Conservation (phyloP, 1,140 invertebrate genomes). For the Heliconius nattereri region DNA sequence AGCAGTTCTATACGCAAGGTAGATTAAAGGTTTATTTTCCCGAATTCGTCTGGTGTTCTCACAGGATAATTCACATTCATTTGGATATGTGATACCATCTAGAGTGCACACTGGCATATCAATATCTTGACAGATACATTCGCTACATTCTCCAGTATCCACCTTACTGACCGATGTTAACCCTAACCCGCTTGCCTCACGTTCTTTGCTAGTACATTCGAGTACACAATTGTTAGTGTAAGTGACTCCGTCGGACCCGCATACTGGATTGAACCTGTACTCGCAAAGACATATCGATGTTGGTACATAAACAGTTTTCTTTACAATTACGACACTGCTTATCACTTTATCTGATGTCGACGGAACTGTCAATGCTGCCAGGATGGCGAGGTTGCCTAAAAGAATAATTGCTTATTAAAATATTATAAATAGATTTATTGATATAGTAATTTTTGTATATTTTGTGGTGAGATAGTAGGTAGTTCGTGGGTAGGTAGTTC, state of each 20-base stretch:
- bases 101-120: constrained; percentile 76
- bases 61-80: constrained; percentile 52
- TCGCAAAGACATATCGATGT: constrained; percentile 36
- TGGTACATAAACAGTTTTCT: constrained; percentile 20
- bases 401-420: background rate
- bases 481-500: too few species aligned
- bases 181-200: background rate
- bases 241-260: constrained; percentile 45
- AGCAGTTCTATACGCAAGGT: constrained; percentile 47
- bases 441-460: too few species aligned
- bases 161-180: constrained; percentile 15
- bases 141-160: constrained; percentile 39
- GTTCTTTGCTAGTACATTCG: constrained; percentile 33
- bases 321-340: constrained; percentile 9
- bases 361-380: background rate
- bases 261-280: constrained; percentile 44
- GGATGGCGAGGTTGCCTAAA: background rate
- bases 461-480: background rate
- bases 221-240: constrained; percentile 49
- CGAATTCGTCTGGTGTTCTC: constrained; percentile 42
- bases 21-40: constrained; percentile 31
- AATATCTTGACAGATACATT: constrained; percentile 78
- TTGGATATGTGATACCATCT: constrained; percentile 51
- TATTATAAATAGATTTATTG: background rate
- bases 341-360: background rate